Evolutionary conservation across 2,888 invertebrate species (phyloP).

Genomic region (Acrobeloides nanus): DNA sequence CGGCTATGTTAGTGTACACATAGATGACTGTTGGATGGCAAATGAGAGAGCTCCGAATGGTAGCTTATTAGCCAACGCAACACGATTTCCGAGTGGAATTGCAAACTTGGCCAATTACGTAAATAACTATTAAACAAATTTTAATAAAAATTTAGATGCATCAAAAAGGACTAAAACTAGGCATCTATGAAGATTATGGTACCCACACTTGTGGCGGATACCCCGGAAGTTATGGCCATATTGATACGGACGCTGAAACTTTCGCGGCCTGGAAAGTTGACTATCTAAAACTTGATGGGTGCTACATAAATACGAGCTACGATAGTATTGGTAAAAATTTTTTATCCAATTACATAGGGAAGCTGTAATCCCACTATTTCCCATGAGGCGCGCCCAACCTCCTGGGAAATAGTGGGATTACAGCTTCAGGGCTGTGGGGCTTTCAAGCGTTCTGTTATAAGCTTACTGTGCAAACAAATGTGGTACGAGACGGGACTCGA

Average conservation of each 20-base stretch:
- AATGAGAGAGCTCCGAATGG: constrained; percentile 36
- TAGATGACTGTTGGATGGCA: constrained; percentile 52
- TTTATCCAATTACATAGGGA: too few relatives aligned
- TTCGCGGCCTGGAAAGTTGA: constrained; percentile 91
- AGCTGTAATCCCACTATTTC: too few relatives aligned
- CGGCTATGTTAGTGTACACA: constrained; percentile 40
- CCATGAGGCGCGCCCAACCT: too few relatives aligned
- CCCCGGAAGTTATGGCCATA: constrained; percentile 80
- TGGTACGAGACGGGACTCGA: too few relatives aligned
- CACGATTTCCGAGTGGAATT: constrained; percentile 51
- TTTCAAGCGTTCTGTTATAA: too few relatives aligned
- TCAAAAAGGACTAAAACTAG: constrained; percentile 83
- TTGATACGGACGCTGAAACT: constrained; percentile 77
- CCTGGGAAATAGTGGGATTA: too few relatives aligned
- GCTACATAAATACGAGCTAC: constrained; percentile 72
- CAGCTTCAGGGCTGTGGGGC: too few relatives aligned
- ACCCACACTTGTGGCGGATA: constrained; percentile 94
- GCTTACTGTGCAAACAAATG: too few relatives aligned
- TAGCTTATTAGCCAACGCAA: constrained; percentile 35
- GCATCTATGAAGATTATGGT: constrained; percentile 94
- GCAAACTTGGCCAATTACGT: constrained; percentile 46
- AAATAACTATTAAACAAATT: too few relatives aligned
- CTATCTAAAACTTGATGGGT: constrained; percentile 92
- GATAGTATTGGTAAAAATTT: constrained; percentile 53
- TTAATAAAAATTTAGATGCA: constrained; percentile 85